Percentiles rank a stretch among this genome's conserved stretches.
These are phyloP conservation scores for Paramormyrops kingsleyae DNA, from an alignment of 2,113 vertebrate genomes.

Conservation along the genomic window DNA sequence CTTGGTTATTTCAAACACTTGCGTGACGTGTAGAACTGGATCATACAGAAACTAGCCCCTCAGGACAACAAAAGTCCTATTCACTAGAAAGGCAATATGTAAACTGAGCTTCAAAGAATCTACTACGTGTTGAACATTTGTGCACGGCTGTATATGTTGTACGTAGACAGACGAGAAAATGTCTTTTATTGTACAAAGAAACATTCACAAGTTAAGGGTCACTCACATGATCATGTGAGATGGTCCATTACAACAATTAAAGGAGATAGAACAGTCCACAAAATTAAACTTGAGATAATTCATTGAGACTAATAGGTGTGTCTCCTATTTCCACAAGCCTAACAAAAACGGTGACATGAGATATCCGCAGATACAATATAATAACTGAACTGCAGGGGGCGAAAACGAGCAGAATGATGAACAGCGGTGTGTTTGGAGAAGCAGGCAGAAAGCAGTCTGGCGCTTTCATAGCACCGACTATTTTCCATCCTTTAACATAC, in stretches of 20 bases:
- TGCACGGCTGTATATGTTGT: neutral
- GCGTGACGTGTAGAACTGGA: neutral
- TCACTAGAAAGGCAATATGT: neutral
- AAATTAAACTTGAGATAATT: constrained; percentile 1
- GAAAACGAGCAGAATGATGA: neutral
- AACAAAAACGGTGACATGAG: neutral
- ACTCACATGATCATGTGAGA: constrained; percentile 41
- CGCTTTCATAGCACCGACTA: neutral
- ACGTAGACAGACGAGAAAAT: constrained; percentile 30
- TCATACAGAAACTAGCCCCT: neutral
- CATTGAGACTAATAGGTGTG: neutral
- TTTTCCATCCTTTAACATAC: neutral
- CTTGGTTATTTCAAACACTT: neutral
- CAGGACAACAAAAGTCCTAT: neutral
- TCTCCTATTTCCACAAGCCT: neutral
- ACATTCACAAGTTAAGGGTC: constrained; percentile 49
- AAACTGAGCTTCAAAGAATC: neutral
- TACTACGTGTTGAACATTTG: neutral
- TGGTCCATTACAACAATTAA: constrained; percentile 40
- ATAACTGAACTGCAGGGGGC: constrained; percentile 27
- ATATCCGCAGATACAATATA: neutral
- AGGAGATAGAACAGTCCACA: constrained; percentile 22
- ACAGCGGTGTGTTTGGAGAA: neutral
- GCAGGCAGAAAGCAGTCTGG: neutral
- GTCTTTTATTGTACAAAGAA: constrained; percentile 51